Base-by-base conservation (phyloP, 1,140 invertebrate genomes). In the Danaus plexippus region DNA sequence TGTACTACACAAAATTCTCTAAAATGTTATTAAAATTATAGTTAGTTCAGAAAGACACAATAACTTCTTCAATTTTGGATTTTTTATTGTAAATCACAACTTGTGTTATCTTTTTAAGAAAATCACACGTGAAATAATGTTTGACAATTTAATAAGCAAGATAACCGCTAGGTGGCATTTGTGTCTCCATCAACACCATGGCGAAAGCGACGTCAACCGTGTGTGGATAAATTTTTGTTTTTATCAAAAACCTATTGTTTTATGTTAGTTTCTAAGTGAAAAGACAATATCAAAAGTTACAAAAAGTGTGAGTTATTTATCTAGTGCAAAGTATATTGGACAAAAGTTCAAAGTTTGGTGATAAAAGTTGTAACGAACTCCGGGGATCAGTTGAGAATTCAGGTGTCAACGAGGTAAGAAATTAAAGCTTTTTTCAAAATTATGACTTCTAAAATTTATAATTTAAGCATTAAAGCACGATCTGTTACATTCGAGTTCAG, bases 391-490 rank as follows among this genome's bases (percentile, higher is more conserved):
- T 85, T 78, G 69, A 79, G 73, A 78, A 75, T 86, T 86, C 80
- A 86, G 83, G 83, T 87, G 85, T 85, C 83, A 86, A 86, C 80
- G 85, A 87, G 85, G 85, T 87, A 87, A 87, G 85, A 81, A 85
- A 78, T 62, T 67, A 66, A 87, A 83, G 81, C 85, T 78, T 85
- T 80, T 77, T 83, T 66, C 75, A 73, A 75, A 71, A 86, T 80
- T 82, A 77, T 59, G 69, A 77, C 69, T 78, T 81, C 76, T 83
- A 78, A 77, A 80, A 73, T 82, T 80, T 83, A 75, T 71, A 63
- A 64, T 74, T 73, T 67, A 63, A 61, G 63, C 71, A 52, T 54
- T 67, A 68, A 72, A 60, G 57, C 61, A 54, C 63, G 58, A 67
- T 73, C 70, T 63, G 63, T 55, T 44, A 55, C 45, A 60, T 32